A percentile compares a stretch with the other conserved stretches of the same genome.
Conservation (phyloP, 2,888 invertebrate genomes). For the Zele albiditarsus region DNA sequence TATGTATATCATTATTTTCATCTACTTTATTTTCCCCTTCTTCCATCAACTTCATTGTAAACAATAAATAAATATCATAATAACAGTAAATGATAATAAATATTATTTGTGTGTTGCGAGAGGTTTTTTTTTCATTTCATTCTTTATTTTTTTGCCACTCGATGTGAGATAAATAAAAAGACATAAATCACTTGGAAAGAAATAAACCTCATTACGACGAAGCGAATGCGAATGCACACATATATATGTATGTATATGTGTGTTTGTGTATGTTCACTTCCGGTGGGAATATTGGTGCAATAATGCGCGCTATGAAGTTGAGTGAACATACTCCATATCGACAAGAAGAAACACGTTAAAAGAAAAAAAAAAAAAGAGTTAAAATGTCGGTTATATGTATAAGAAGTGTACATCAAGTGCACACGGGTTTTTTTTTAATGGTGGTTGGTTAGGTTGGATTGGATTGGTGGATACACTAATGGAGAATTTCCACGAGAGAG, state of each 20-base stretch:
- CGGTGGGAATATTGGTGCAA: conserved; percentile 36
- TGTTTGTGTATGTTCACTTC: conserved; percentile 20
- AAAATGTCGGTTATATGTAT: conserved; percentile 26
- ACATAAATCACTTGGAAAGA: conserved; percentile 20
- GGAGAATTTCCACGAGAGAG: conserved; percentile 50
- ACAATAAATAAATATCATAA: no score
- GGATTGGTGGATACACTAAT: conserved; percentile 29
- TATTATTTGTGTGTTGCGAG: neutral
- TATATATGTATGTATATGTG: neutral
- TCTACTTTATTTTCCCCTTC: no score
- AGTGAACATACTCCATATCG: neutral
- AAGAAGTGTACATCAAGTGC: conserved; percentile 28
- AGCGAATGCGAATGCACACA: neutral
- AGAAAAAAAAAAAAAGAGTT: conserved; percentile 28
- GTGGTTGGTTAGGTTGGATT: neutral
- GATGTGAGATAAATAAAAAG: conserved; percentile 29
- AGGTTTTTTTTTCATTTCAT: neutral
- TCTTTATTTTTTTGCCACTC: neutral
- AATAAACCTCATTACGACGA: conserved; percentile 38
- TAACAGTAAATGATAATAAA: neutral
- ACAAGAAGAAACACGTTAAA: neutral
- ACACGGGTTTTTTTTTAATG: conserved; percentile 12
- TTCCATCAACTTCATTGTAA: no score
- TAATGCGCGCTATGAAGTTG: neutral
- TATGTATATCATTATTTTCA: no score